Percentiles rank a stretch among this genome's conserved stretches.
Evolutionary conservation across 2,797 vertebrate species (phyloP).

Genomic region (Cryptoblepharus egeriae): DNA sequence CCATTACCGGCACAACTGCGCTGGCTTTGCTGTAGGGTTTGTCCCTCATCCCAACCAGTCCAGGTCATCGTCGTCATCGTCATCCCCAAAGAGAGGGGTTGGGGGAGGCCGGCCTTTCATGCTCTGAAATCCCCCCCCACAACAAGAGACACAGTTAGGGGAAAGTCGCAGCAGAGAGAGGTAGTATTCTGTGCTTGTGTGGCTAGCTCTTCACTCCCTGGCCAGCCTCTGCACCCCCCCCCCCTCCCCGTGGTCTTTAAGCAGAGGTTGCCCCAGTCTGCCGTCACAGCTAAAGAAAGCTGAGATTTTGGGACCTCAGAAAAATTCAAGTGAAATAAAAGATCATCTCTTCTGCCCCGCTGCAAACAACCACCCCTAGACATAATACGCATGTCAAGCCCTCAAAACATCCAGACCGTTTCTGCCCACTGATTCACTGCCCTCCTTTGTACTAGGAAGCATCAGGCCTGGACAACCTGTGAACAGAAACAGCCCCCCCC

Average conservation of each 20-base stretch:
- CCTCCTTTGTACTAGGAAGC: too few relatives aligned
- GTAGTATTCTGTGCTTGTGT: too few relatives aligned
- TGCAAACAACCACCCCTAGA: not conserved
- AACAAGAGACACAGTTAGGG: conserved; percentile 55
- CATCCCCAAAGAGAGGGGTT: conserved; percentile 88
- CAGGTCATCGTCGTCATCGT: conserved; percentile 88
- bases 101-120: conserved; percentile 93
- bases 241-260: too few relatives aligned
- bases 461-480: not conserved
- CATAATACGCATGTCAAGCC: not conserved
- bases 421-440: too few relatives aligned
- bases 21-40: not conserved
- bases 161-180: not conserved
- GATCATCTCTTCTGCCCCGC: not conserved
- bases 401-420: too few relatives aligned
- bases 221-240: not conserved
- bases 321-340: not conserved
- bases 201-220: not conserved
- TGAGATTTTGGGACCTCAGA: not conserved
- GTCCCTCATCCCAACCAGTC: conserved; percentile 89
- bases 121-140: conserved; percentile 78
- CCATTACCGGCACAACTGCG: fast-evolving
- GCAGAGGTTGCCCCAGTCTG: not conserved
- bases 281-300: not conserved
- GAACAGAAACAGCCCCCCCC: not conserved